Base-by-base conservation (phyloP, 1,140 invertebrate genomes). In the Halictus rubicundus region DNA sequence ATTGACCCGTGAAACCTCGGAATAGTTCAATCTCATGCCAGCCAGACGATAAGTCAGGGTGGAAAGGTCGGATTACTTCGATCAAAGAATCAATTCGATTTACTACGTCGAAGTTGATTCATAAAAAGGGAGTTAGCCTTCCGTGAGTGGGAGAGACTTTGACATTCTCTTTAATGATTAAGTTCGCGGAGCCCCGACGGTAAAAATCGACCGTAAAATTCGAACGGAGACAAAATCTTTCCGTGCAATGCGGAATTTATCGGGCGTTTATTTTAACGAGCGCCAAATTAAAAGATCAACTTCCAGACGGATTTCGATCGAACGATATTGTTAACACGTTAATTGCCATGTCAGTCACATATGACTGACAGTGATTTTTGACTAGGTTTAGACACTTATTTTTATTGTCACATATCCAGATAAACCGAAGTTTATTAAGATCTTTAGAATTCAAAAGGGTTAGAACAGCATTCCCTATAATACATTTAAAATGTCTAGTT, bases 1-100 rank as follows among this genome's bases (percentile, higher is more conserved):
- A 74, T 82, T 80, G 81, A 74, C 77, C 70, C 65, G 54, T 73
- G 69, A 82, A 82, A 82, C 77, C 77, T 64, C 77, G 59, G 70
- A 74, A 80, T 74, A 80, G 66, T 82, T 80, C 69, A 74, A 81
- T 73, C 80, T 78, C 46, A 5, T 78, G 49, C 12, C 21, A 63
- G 42, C 37, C 52, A 23, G 32, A 32, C 52, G 75, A 78, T 81
- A 81, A 71, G 65, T 16, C 68, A 16, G 59, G 7, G 76, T 66
- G 42, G n/a, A 73, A 64, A 78, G 80, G 74, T 81, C 52, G 52
- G 63, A 71, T 77, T 66, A 65, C 66, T 78, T 60, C 60, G 74
- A 70, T 70, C 74, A 52, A 49, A 54, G 60, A 78, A 78, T 78
- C 76, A 78, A 78, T 78, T 78, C 68, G 76, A 71, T 78, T 78